Evolutionary conservation across 2,888 invertebrate genomes (phyloP), one percentile per base, ranked within the genome.

Genomic region (Lymantria dispar): DNA sequence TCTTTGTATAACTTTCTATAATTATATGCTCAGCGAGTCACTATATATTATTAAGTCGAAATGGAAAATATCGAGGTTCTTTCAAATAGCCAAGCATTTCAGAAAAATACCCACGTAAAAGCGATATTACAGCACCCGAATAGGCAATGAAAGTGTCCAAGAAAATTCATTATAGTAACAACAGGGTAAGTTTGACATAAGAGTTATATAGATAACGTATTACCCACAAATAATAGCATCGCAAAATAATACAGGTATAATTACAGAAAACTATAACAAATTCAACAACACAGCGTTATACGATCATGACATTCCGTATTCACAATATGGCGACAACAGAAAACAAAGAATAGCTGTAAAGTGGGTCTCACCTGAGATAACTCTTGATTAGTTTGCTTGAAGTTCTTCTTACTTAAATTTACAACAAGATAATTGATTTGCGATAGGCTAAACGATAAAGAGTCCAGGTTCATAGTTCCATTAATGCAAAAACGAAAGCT

Each of bases 381-480:
- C 92, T 97, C 97, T 90, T 95, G 95, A 91, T 95, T 95, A 85
- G 95, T 96, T 88, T 96, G 95, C 92, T 96, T 96, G 93, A 95
- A 97, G 93, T 98, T 98, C 94, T 97, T 98, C 95, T 98, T 98
- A 90, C 94, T 97, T 93, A 98, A 95, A 94, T 96, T 97, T 92
- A 95, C 94, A 94, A 98, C 97, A 93, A 98, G 96, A 95, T 96
- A 96, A 96, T 96, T 96, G 94, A 98, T 98, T 96, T 98, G 98
- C 95, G 97, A 97, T 95, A 98, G 96, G 95, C 98, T 97, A 95
- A 98, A 96, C 94, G 97, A 97, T 95, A 98, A 95, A 95, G 98
- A 96, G 95, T 98, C 98, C 95, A 98, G 97, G 96, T 97, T 97
- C 98, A 98, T 98, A 97, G 96, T 97, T 97, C 96, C 97, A 95